phyloP scores from a whole-genome alignment of 2,113 vertebrate genomes.

The Mobula hypostoma region DNA sequence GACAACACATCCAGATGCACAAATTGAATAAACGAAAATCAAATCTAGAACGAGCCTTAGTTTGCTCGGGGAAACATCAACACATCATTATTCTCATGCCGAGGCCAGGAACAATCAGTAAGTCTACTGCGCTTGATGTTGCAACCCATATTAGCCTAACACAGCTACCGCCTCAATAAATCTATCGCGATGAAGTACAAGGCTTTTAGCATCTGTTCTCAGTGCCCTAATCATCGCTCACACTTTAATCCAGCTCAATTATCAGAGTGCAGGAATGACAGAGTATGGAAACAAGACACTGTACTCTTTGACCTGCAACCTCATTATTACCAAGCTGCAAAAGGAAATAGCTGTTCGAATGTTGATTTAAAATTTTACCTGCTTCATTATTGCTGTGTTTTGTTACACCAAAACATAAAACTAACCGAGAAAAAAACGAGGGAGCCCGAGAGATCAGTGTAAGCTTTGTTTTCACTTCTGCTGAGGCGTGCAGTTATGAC shows the following conservation, averaged over 20 bases:
- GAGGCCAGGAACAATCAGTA: neutral
- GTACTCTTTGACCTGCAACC: neutral
- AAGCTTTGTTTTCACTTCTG: no score
- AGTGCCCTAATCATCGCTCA: neutral
- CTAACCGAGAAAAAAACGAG: no score
- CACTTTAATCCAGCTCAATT: neutral
- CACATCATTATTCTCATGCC: neutral
- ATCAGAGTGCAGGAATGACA: neutral
- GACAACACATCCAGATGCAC: neutral
- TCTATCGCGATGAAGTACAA: neutral
- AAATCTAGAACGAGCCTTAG: neutral
- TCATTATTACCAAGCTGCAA: neutral
- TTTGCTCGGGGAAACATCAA: neutral
- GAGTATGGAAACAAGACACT: neutral
- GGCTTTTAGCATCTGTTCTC: neutral
- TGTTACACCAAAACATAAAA: no score
- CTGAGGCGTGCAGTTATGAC: no score
- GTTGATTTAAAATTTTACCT: neutral
- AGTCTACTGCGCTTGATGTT: neutral
- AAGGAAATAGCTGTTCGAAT: neutral
- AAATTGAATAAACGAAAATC: neutral
- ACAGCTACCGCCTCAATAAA: neutral
- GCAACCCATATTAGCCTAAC: neutral
- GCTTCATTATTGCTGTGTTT: neutral
- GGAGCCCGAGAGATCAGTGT: no score